phyloP scores from a whole-genome alignment of 2,888 invertebrate genomes.

The Sphaeridia pumilis region DNA sequence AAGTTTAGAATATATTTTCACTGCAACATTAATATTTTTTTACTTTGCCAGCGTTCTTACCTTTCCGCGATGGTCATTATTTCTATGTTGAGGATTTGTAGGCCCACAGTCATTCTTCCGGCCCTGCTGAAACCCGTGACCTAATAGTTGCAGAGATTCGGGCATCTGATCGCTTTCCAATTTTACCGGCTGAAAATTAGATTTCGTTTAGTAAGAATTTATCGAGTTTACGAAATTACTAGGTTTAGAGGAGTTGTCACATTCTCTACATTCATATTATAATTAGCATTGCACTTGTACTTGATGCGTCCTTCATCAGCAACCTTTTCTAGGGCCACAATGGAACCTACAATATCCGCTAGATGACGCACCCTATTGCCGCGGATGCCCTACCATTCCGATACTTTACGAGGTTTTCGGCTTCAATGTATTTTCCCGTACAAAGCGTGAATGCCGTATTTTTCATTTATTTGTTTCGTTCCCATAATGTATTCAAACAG shows the following conservation, averaged over 20 bases:
- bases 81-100: conserved; percentile 12
- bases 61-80: conserved; percentile 8
- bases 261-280: too few relatives aligned
- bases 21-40: background rate
- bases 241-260: background rate
- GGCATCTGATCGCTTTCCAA: conserved; percentile 11
- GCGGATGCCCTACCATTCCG: too few relatives aligned
- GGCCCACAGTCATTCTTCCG: conserved; percentile 10
- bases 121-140: conserved; percentile 8
- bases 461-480: too few relatives aligned
- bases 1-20: background rate
- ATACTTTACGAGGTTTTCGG: too few relatives aligned
- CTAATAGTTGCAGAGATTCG: conserved; percentile 9
- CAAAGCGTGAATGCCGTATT: too few relatives aligned
- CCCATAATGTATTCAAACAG: too few relatives aligned
- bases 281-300: too few relatives aligned
- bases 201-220: background rate
- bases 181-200: conserved; percentile 6
- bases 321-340: background rate
- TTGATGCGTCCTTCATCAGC: too few relatives aligned
- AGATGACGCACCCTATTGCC: too few relatives aligned
- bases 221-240: background rate
- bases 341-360: too few relatives aligned
- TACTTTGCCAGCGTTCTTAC: conserved; percentile 3
- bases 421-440: too few relatives aligned